Evolutionary conservation across 2,888 invertebrate genomes (phyloP).

Genomic region (Leptogaster cylindrica): DNA sequence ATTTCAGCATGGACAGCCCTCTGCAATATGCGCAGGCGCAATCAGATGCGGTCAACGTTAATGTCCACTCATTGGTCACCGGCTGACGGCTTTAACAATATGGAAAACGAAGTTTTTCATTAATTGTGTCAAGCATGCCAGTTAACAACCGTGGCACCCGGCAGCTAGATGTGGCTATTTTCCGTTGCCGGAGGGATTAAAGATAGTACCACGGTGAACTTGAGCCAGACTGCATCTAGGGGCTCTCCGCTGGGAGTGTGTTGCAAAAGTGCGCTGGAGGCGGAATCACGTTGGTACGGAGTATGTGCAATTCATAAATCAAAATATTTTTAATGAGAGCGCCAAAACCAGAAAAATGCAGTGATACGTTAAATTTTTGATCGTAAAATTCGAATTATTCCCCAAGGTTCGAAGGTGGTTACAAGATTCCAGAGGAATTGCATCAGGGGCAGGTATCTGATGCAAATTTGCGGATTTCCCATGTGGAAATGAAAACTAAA

Average conservation of each 20-base stretch:
- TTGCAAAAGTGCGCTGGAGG: slow-evolving; percentile 4
- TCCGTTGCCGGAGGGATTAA: slow-evolving; percentile 6
- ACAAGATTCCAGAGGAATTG: slow-evolving; percentile 21
- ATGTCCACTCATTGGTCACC: slow-evolving; percentile 10
- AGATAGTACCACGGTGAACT: slow-evolving; percentile 19
- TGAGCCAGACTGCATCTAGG: slow-evolving; percentile 17
- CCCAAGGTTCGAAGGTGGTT: slow-evolving; percentile 14
- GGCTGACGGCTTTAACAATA: slow-evolving; percentile 13
- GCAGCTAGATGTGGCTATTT: neutral
- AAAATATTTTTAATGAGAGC: slow-evolving; percentile 35
- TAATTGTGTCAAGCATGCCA: slow-evolving; percentile 39
- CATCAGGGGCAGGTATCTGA: slow-evolving; percentile 7
- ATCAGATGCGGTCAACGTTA: slow-evolving; percentile 15
- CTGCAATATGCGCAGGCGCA: slow-evolving; percentile 21
- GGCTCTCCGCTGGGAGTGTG: neutral
- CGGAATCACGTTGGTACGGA: too few relatives aligned
- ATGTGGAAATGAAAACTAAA: slow-evolving; percentile 4
- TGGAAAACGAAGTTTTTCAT: slow-evolving; percentile 32
- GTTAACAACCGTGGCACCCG: neutral
- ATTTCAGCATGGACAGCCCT: slow-evolving; percentile 10
- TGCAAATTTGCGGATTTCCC: slow-evolving; percentile 19
- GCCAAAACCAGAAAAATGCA: slow-evolving; percentile 21
- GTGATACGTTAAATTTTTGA: slow-evolving; percentile 12
- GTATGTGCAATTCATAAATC: slow-evolving; percentile 38
- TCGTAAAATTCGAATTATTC: slow-evolving; percentile 25